A percentile compares a stretch with the other conserved stretches of the same genome.
Evolutionary conservation across 2,888 invertebrate genomes (phyloP).

Genomic region (Limnephilus rhombicus): DNA sequence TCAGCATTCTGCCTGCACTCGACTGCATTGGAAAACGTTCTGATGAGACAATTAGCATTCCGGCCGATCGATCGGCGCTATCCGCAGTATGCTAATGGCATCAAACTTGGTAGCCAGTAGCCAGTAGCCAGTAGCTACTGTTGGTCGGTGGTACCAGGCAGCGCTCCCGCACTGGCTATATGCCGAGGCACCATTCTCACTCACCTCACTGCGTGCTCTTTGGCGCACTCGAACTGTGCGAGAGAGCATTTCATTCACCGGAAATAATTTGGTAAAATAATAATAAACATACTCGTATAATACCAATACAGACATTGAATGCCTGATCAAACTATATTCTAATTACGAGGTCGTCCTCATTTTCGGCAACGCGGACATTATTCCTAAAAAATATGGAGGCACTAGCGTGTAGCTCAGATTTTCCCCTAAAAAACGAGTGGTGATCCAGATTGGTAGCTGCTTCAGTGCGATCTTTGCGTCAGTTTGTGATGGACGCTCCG

Average conservation of each 20-base stretch:
- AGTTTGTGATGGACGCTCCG: no score
- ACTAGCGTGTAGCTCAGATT: no score
- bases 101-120: neutral
- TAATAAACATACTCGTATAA: neutral
- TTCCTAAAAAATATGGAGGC: no score
- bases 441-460: no score
- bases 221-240: neutral
- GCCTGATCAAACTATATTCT: neutral
- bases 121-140: neutral
- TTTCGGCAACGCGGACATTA: no score
- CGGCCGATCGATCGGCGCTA: neutral
- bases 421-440: no score
- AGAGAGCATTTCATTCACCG: neutral
- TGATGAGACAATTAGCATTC: conserved; percentile 1
- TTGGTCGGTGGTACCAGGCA: neutral
- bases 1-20: neutral
- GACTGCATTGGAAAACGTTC: neutral
- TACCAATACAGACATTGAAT: no score
- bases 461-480: no score
- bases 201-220: no score
- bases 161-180: neutral
- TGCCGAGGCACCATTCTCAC: no score
- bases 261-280: neutral
- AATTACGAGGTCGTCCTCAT: neutral
- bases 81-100: neutral